Evolutionary conservation across 1,140 invertebrate species (phyloP).

Genomic region (Penaeus chinensis): DNA sequence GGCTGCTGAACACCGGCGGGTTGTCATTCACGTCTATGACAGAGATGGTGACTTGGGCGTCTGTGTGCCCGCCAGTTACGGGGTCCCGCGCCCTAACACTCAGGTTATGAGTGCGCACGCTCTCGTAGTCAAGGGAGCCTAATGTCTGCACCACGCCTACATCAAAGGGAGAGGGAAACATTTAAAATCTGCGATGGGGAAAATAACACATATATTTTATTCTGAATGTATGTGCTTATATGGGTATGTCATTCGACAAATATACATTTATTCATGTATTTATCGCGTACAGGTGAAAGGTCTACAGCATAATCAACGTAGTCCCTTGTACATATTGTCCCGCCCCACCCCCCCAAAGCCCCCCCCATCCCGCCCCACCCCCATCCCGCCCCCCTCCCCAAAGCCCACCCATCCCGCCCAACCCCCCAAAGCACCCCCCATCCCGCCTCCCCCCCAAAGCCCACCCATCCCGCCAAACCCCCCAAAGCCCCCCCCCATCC

Average conservation of each 20-base stretch:
- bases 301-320: no score
- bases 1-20: constrained; percentile 76
- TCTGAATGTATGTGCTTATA: not conserved
- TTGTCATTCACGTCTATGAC: constrained; percentile 73
- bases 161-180: not conserved
- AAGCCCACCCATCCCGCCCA: no score
- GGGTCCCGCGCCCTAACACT: constrained; percentile 87
- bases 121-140: constrained; percentile 83
- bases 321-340: no score
- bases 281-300: no score
- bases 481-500: no score
- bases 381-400: no score
- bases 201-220: not conserved
- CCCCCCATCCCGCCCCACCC: no score
- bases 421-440: no score
- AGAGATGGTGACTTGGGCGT: constrained; percentile 79
- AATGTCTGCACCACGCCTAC: constrained; percentile 81
- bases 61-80: constrained; percentile 70
- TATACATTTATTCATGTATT: no score
- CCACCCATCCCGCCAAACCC: no score
- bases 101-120: constrained; percentile 81
- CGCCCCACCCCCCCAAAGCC: no score
- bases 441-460: no score
- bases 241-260: not conserved
- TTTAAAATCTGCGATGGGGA: not conserved